phyloP scores from a whole-genome alignment of 2,888 invertebrate genomes.

The Geotrupes spiniger region DNA sequence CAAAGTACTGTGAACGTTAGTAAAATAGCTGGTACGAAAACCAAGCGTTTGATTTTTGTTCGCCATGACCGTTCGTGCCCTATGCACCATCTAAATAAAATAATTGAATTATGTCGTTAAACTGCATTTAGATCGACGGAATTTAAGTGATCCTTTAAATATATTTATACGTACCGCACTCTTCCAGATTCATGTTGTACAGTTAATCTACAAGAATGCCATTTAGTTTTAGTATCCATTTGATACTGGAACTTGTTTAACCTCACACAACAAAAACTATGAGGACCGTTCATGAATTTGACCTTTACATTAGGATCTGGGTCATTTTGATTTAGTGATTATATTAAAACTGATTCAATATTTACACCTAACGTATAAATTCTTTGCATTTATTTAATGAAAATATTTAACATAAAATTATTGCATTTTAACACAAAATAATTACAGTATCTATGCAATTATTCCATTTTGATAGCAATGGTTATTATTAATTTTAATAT shows the following conservation, averaged over 20 bases:
- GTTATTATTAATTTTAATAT: no score
- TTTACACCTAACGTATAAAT: no score
- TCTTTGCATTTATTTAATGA: no score
- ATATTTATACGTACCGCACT: conserved; percentile 46
- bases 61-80: conserved; percentile 50
- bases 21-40: conserved; percentile 46
- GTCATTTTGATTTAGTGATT: conserved; percentile 38
- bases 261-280: conserved; percentile 28
- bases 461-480: no score
- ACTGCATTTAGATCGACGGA: background rate
- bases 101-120: no score
- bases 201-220: conserved; percentile 49
- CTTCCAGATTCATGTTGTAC: conserved; percentile 51
- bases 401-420: no score
- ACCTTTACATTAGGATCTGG: conserved; percentile 41
- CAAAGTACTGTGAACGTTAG: conserved; percentile 21
- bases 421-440: no score
- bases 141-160: background rate
- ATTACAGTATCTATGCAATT: no score
- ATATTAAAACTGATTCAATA: conserved; percentile 28
- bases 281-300: conserved; percentile 35
- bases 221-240: conserved; percentile 39
- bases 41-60: conserved; percentile 46
- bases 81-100: conserved; percentile 49
- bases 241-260: conserved; percentile 23